Evolutionary conservation across 2,888 invertebrate species (phyloP).

Genomic region (Parapristionchus giblindavisi): DNA sequence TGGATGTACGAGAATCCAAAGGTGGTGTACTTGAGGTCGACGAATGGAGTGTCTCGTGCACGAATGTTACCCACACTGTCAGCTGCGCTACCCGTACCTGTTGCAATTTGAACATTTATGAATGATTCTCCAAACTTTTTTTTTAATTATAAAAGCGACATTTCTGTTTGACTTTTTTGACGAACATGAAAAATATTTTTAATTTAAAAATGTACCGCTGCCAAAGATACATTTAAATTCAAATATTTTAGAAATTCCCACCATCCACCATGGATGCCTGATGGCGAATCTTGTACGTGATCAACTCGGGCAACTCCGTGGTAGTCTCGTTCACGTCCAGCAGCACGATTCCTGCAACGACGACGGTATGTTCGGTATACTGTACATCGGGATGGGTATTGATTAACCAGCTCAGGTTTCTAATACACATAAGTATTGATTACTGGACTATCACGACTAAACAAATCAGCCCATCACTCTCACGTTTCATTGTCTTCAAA

Average conservation of each 20-base stretch:
- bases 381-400: no score
- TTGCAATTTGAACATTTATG: not conserved
- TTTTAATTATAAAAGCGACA: not conserved
- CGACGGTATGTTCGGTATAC: no score
- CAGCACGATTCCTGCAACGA: constrained; percentile 21
- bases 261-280: constrained; percentile 47
- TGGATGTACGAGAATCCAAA: constrained; percentile 86
- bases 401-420: no score
- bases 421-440: no score
- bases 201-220: no score
- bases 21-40: constrained; percentile 75
- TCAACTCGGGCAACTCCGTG: constrained; percentile 25
- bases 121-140: not conserved
- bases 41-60: constrained; percentile 57
- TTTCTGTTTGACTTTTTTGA: not conserved
- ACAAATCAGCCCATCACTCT: no score
- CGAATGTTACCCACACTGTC: constrained; percentile 37
- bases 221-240: not conserved
- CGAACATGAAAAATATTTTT: no score
- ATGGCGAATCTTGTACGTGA: constrained; percentile 64
- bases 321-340: not conserved
- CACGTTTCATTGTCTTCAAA: no score
- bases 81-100: constrained; percentile 39
- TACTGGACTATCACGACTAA: no score
- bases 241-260: not conserved